Percentiles rank a stretch among this genome's conserved stretches.
Conservation (phyloP, 2,797 vertebrate species). For the Pogonophryne albipinna region DNA sequence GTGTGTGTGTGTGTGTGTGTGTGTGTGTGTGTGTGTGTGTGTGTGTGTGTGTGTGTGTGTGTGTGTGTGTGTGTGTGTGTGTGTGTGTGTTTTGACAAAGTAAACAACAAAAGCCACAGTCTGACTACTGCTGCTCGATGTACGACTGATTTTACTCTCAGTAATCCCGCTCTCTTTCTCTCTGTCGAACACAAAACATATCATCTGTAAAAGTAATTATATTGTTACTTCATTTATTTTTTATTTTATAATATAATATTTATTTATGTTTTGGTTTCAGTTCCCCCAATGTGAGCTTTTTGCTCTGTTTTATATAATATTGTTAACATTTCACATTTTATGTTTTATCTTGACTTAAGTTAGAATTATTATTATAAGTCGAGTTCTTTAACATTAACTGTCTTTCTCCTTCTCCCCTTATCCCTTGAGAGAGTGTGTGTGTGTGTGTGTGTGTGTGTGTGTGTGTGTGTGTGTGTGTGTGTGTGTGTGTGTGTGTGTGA, state of each 20-base stretch:
- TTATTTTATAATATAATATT: too few species aligned
- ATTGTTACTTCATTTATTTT: too few species aligned
- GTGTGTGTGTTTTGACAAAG: not conserved
- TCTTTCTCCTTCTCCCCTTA: constrained; percentile 2
- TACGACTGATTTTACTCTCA: not conserved
- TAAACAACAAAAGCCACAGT: constrained; percentile 40
- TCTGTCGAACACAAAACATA: not conserved
- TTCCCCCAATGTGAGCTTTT: too few species aligned
- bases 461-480: too few species aligned
- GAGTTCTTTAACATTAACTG: too few species aligned
- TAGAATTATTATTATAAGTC: too few species aligned
- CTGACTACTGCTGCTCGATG: not conserved
- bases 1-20: constrained; percentile 1
- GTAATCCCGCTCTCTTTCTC: not conserved
- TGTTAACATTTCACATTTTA: too few species aligned
- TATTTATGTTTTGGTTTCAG: too few species aligned
- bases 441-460: too few species aligned
- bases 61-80: not conserved
- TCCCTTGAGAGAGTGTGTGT: not conserved
- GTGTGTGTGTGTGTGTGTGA: constrained; percentile 40
- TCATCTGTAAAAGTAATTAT: too few species aligned
- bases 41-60: constrained; percentile 23
- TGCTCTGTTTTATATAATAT: too few species aligned
- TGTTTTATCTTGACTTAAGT: too few species aligned
- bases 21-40: constrained; percentile 18